A percentile compares a stretch with the other conserved stretches of the same genome.
phyloP scores from a whole-genome alignment of 2,888 invertebrate genomes.

The Lochmaea crataegi region DNA sequence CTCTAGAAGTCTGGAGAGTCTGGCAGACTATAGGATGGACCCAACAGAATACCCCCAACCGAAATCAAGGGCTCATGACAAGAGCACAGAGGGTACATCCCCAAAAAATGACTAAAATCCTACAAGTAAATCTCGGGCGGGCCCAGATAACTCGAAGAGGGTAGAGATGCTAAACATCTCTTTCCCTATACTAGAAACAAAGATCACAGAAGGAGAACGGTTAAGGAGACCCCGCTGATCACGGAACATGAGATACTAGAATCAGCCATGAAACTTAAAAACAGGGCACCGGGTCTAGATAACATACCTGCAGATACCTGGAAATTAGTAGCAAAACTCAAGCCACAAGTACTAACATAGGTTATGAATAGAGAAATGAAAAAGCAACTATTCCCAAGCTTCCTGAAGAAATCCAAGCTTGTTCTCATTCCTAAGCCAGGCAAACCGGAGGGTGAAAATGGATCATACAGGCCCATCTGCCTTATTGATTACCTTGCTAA shows the following conservation, averaged over 20 bases:
- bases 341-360: neutral
- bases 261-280: slow-evolving; percentile 3
- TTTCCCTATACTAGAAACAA: slow-evolving; percentile 10
- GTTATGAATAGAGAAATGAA: slow-evolving; percentile 19
- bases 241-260: neutral
- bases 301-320: slow-evolving; percentile 3
- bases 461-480: slow-evolving; percentile 20
- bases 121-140: slow-evolving; percentile 1
- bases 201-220: neutral
- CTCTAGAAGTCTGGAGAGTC: too few relatives aligned
- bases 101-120: neutral
- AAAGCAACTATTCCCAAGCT: slow-evolving; percentile 17
- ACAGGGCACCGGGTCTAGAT: neutral
- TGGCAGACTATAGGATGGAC: too few relatives aligned
- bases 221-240: neutral
- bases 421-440: slow-evolving; percentile 24
- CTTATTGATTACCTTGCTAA: slow-evolving; percentile 15
- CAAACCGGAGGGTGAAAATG: neutral
- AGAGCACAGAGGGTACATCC: too few relatives aligned
- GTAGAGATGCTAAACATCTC: neutral
- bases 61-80: too few relatives aligned
- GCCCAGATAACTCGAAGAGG: neutral
- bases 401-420: slow-evolving; percentile 30
- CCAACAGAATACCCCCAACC: too few relatives aligned
- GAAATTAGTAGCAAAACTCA: neutral